Evolutionary conservation across 2,797 vertebrate genomes (phyloP).

Genomic region (Menidia menidia): DNA sequence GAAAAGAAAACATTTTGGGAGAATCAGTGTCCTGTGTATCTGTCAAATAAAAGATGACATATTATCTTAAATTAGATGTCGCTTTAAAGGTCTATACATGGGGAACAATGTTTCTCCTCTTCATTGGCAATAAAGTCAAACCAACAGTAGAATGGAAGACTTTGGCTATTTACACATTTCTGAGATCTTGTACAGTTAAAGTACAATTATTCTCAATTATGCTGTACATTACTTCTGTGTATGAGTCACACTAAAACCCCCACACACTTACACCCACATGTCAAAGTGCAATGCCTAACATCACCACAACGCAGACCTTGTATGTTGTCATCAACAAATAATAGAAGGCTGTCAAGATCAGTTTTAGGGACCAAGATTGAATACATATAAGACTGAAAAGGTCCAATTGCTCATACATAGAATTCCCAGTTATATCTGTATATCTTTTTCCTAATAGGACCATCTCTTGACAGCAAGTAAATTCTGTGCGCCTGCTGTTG

Average conservation of each 20-base stretch:
- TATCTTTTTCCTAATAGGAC: not conserved
- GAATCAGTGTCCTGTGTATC: conserved; percentile 56
- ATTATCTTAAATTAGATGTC: conserved; percentile 75
- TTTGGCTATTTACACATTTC: conserved; percentile 75
- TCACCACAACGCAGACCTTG: conserved; percentile 57
- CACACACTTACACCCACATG: conserved; percentile 21
- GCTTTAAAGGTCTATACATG: conserved; percentile 83
- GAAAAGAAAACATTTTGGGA: conserved; percentile 93
- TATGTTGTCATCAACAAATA: conserved; percentile 42
- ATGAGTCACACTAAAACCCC: conserved; percentile 42
- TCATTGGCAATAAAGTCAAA: conserved; percentile 69
- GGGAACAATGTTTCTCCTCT: conserved; percentile 67
- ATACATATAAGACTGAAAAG: conserved; percentile 24
- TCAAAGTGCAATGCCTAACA: conserved; percentile 73
- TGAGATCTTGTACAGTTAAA: conserved; percentile 56
- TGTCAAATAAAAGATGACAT: conserved; percentile 79
- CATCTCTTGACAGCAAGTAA: not conserved
- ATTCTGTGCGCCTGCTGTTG: not conserved
- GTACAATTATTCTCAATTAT: conserved; percentile 59
- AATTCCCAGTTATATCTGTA: not conserved
- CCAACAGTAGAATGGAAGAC: conserved; percentile 90
- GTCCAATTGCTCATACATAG: conserved; percentile 9
- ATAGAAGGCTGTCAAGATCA: conserved; percentile 43
- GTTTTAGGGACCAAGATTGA: conserved; percentile 26
- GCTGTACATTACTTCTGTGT: conserved; percentile 66